A percentile compares a stretch with the other conserved stretches of the same genome.
Evolutionary conservation across 2,888 invertebrate genomes (phyloP).

Genomic region (Sesia apiformis): DNA sequence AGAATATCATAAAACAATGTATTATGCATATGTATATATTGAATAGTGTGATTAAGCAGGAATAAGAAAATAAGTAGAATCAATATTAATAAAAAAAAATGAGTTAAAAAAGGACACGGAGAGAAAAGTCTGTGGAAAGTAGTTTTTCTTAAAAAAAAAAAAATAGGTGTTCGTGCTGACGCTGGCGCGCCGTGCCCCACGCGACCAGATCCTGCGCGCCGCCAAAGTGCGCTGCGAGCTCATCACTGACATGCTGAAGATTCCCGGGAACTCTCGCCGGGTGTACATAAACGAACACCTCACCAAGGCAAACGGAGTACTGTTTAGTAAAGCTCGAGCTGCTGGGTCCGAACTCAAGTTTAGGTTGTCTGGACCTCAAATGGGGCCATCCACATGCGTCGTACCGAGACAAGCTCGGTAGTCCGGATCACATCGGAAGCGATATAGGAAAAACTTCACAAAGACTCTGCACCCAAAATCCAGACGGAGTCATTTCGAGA

Average conservation of each 20-base stretch:
- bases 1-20: no score
- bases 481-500: no score
- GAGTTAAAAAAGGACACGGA: no score
- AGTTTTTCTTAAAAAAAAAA: no score
- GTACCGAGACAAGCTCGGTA: neutral
- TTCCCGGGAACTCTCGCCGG: no score
- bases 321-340: neutral
- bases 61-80: no score
- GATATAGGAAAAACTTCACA: neutral
- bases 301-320: neutral
- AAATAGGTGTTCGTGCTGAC: slow-evolving; percentile 5
- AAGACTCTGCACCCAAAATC: neutral
- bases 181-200: slow-evolving; percentile 5
- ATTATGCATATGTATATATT: no score
- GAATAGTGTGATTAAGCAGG: no score
- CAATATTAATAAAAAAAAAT: no score
- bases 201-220: slow-evolving; percentile 8
- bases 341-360: neutral
- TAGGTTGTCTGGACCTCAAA: no score
- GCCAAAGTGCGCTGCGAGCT: slow-evolving; percentile 8
- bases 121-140: no score
- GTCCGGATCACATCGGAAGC: neutral
- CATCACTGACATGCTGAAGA: slow-evolving; percentile 7
- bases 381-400: neutral
- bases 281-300: no score